phyloP scores from a whole-genome alignment of 2,888 invertebrate species.

The Melieria picta region DNA sequence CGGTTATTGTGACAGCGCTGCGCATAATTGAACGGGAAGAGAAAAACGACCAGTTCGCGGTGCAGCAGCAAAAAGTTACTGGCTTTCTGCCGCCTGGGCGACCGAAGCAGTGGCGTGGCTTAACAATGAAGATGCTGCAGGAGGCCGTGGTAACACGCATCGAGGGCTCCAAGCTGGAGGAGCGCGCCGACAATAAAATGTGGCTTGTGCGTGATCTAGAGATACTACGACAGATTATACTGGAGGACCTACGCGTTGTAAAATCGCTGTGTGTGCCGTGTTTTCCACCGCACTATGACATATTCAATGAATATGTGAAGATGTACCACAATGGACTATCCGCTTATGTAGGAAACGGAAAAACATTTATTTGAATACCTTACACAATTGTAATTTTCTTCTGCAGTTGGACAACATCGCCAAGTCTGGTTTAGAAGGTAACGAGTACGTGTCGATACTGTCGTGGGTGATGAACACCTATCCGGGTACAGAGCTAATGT shows the following conservation, averaged over 20 bases:
- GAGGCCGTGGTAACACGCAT: constrained; percentile 84
- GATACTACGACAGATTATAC: constrained; percentile 82
- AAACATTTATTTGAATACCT: not conserved
- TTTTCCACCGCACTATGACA: constrained; percentile 95
- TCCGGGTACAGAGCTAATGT: constrained; percentile 86
- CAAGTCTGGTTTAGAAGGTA: constrained; percentile 89
- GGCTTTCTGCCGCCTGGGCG: constrained; percentile 94
- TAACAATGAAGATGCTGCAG: constrained; percentile 84
- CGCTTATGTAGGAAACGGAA: constrained; percentile 72
- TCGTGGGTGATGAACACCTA: constrained; percentile 95
- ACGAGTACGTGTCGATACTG: constrained; percentile 94
- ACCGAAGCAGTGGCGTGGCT: constrained; percentile 90
- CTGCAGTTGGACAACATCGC: constrained; percentile 84
- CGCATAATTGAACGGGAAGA: constrained; percentile 98
- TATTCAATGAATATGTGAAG: constrained; percentile 87
- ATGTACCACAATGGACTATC: constrained; percentile 94
- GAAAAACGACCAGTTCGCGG: constrained; percentile 88
- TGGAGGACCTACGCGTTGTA: constrained; percentile 91
- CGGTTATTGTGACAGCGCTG: constrained; percentile 93
- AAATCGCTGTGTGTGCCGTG: constrained; percentile 91
- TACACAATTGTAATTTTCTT: too few relatives aligned
- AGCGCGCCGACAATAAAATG: constrained; percentile 88
- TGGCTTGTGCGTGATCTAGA: constrained; percentile 97
- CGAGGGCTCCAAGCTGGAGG: constrained; percentile 95
- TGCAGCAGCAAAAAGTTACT: constrained; percentile 72